These are phyloP conservation scores for Hoplodrina blanda DNA, from an alignment of 2,888 invertebrate genomes.

Conservation along the genomic window DNA sequence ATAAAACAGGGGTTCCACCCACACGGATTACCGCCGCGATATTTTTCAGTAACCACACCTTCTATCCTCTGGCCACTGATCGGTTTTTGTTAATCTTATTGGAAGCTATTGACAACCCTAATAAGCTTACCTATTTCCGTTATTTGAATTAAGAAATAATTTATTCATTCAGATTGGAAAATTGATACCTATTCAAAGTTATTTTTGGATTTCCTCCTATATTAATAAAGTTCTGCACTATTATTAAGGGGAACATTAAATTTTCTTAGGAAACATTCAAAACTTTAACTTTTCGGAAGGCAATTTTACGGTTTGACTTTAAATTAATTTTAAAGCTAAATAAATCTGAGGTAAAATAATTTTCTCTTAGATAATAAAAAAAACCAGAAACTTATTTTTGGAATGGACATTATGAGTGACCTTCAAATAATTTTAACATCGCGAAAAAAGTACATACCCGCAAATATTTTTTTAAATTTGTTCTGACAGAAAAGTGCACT, in stretches of 20 bases:
- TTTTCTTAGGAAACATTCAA: constrained; percentile 6
- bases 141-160: constrained; percentile 58
- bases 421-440: background rate
- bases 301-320: background rate
- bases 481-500: constrained; percentile 9
- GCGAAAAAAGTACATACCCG: background rate
- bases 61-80: constrained; percentile 41
- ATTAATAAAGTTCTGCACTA: constrained; percentile 28
- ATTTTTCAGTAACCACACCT: constrained; percentile 52
- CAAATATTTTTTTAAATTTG: too few relatives aligned
- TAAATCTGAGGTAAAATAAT: too few relatives aligned
- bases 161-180: constrained; percentile 46
- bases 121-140: constrained; percentile 58
- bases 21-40: constrained; percentile 64
- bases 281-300: constrained; percentile 12
- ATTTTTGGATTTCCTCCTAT: constrained; percentile 21
- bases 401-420: background rate
- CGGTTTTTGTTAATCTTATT: constrained; percentile 56
- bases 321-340: background rate
- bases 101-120: constrained; percentile 61
- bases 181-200: constrained; percentile 40
- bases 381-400: background rate
- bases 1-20: constrained; percentile 75
- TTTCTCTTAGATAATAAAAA: too few relatives aligned
- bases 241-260: constrained; percentile 19